Evolutionary conservation across 2,888 invertebrate genomes (phyloP).

Genomic region (Hetaerina titia): DNA sequence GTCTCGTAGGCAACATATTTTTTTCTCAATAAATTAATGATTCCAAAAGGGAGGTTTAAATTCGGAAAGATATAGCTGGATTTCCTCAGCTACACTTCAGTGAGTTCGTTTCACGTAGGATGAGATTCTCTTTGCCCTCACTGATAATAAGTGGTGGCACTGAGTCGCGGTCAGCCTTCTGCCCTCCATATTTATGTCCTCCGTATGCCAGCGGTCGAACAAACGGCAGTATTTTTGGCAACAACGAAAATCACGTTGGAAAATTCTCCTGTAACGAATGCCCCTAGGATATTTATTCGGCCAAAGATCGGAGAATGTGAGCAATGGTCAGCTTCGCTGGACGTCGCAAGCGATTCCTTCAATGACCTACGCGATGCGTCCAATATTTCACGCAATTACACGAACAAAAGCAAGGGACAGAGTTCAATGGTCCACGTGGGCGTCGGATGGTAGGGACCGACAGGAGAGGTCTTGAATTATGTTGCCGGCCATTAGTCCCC

Average conservation of each 20-base stretch:
- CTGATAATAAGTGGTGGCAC: neutral
- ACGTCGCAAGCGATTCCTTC: neutral
- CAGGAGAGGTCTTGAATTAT: neutral
- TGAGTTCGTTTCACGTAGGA: neutral
- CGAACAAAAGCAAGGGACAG: constrained; percentile 19
- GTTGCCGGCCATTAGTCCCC: neutral
- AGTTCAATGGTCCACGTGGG: neutral
- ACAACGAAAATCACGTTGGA: neutral
- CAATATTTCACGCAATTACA: constrained; percentile 9
- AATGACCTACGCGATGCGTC: neutral
- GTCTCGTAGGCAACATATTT: neutral
- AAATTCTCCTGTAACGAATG: neutral
- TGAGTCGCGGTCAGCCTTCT: neutral
- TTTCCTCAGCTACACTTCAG: neutral
- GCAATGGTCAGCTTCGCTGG: neutral
- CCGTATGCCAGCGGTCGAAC: neutral
- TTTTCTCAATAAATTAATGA: neutral
- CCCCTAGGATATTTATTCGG: neutral
- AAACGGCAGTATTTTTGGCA: neutral
- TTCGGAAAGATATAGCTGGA: neutral
- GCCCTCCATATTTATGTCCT: neutral
- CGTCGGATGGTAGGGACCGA: neutral
- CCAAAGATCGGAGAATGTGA: neutral
- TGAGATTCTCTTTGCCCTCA: neutral
- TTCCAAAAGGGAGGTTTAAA: neutral